These are phyloP conservation scores for Lasioglossum marginatum DNA, from an alignment of 2,888 invertebrate species.

Conservation along the genomic window DNA sequence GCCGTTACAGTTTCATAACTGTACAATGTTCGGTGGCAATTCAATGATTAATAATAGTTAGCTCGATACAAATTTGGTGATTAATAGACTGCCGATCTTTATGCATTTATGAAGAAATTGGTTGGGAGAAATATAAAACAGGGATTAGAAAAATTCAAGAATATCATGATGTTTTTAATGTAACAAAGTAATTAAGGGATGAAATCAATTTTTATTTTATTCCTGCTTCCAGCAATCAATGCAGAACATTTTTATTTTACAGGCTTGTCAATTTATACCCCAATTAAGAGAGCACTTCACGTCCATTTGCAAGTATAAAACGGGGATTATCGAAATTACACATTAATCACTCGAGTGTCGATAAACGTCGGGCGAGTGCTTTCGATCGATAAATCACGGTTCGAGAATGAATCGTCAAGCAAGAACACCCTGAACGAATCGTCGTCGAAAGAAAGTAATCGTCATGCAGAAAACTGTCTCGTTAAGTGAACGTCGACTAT, in stretches of 20 bases:
- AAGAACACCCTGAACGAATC: not conserved
- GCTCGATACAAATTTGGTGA: no score
- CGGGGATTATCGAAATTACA: not conserved
- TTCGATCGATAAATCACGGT: slow-evolving; percentile 4
- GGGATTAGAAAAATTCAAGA: no score
- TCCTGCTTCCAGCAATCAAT: no score
- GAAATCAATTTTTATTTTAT: no score
- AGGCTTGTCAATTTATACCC: not conserved
- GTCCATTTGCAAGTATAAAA: not conserved
- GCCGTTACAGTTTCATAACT: not conserved
- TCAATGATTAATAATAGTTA: no score
- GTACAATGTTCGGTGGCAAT: not conserved
- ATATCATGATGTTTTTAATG: no score
- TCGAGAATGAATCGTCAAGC: not conserved
- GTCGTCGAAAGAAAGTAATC: not conserved
- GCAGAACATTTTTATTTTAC: no score
- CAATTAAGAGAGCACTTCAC: not conserved
- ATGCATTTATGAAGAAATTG: no score
- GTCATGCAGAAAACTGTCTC: not conserved
- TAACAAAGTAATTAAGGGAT: no score
- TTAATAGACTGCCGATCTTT: no score
- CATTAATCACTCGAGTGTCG: not conserved
- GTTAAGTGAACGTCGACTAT: not conserved
- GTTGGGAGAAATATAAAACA: no score
- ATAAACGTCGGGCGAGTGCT: not conserved